phyloP scores from a whole-genome alignment of 2,113 vertebrate species.

The Callopanchax toddi region DNA sequence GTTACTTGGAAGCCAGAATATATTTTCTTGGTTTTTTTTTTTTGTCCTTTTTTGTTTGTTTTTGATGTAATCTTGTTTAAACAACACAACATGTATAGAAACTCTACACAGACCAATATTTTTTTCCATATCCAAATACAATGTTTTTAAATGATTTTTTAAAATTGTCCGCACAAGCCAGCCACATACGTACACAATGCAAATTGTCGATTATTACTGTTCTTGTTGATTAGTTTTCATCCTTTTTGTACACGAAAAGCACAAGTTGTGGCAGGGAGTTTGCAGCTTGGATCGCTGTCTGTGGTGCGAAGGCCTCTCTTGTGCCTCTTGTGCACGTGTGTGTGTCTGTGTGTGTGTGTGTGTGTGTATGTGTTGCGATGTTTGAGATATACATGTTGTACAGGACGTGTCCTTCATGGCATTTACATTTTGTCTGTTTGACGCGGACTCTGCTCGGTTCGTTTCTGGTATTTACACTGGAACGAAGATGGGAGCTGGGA shows the following conservation, averaged over 20 bases:
- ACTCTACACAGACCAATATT: slow-evolving; percentile 79
- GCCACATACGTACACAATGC: slow-evolving; percentile 64
- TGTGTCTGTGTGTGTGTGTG: slow-evolving; percentile 27
- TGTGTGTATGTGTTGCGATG: slow-evolving; percentile 32
- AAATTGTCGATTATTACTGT: slow-evolving; percentile 49
- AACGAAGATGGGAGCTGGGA: slow-evolving; percentile 60
- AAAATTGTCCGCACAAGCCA: slow-evolving; percentile 72
- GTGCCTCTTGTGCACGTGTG: slow-evolving; percentile 36
- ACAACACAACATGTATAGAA: slow-evolving; percentile 85
- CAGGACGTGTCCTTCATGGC: slow-evolving; percentile 57
- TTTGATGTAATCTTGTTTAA: slow-evolving; percentile 71
- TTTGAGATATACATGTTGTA: slow-evolving; percentile 80
- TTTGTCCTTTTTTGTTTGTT: slow-evolving; percentile 57
- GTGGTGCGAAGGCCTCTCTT: slow-evolving; percentile 51
- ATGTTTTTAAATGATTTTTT: slow-evolving; percentile 63
- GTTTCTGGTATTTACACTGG: slow-evolving; percentile 86
- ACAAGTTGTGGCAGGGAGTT: slow-evolving; percentile 69
- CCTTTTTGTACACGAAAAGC: slow-evolving; percentile 69
- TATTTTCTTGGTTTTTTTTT: slow-evolving; percentile 49
- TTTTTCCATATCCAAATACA: slow-evolving; percentile 70
- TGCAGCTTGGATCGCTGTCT: slow-evolving; percentile 36
- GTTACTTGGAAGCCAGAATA: slow-evolving; percentile 74
- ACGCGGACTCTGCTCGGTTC: slow-evolving; percentile 41
- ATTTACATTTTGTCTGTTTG: slow-evolving; percentile 81
- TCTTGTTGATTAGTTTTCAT: slow-evolving; percentile 34